phyloP scores from a whole-genome alignment of 2,113 vertebrate genomes.

The Coryphaenoides rupestris region DNA sequence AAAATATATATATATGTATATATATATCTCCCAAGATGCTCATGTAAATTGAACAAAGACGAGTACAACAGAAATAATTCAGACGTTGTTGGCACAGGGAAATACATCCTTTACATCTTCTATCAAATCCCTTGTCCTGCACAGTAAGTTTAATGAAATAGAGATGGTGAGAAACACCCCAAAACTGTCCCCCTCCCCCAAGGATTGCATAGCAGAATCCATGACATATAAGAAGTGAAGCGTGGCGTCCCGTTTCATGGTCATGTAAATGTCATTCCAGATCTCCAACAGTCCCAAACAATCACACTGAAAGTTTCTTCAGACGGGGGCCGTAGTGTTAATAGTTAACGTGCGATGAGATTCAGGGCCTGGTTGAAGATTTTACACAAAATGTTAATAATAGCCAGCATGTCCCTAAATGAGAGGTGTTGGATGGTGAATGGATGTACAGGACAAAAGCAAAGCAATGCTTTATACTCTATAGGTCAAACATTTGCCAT shows the following conservation, averaged over 20 bases:
- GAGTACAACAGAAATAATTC: conserved; percentile 60
- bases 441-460: conserved; percentile 19
- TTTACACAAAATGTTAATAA: conserved; percentile 52
- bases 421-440: conserved; percentile 30
- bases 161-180: conserved; percentile 28
- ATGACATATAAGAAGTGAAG: conserved; percentile 32
- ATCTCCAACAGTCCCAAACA: conserved; percentile 25
- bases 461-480: conserved; percentile 37
- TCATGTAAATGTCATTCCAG: conserved; percentile 22
- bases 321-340: conserved; percentile 41
- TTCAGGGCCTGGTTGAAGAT: conserved; percentile 39
- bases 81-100: conserved; percentile 67
- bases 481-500: conserved; percentile 29
- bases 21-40: conserved; percentile 71
- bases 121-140: conserved; percentile 54
- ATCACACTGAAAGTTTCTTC: conserved; percentile 28
- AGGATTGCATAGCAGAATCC: conserved; percentile 78
- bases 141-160: conserved; percentile 39
- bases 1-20: conserved; percentile 69
- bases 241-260: conserved; percentile 13
- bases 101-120: conserved; percentile 60
- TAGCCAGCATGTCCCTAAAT: conserved; percentile 45
- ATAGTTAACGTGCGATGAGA: conserved; percentile 19
- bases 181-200: conserved; percentile 9
- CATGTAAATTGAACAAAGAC: conserved; percentile 51